Evolutionary conservation across 2,113 vertebrate genomes (phyloP), one percentile per base, ranked within the genome.

Genomic region (Austrofundulus limnaeus): DNA sequence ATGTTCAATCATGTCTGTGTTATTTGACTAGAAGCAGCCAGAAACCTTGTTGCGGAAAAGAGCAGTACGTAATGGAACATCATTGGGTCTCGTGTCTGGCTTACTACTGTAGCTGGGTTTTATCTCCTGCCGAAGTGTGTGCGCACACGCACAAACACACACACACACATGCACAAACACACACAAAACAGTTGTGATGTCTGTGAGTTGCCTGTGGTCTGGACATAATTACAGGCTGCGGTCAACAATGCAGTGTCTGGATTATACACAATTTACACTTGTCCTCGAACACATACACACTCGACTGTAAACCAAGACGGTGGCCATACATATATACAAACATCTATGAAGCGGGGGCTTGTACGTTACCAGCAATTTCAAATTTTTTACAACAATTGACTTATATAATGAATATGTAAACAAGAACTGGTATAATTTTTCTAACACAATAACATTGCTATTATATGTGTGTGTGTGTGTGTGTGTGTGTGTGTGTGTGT

Each of bases 51-150:
- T 84, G 87, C 63, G 58, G 84, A 82, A 84, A 84, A 87, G 77
- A 74, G 57, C 42, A 66, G 81, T 78, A 91, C 87, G 91, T 90
- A 90, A 92, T 91, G 92, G 91, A 92, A 92, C 88, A 88, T 91
- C 83, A 88, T 83, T 74, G 80, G 62, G 83, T 90, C 85, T 90
- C 68, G 70, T 88, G 89, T 88, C 89, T 91, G 89, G 85, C 80
- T 88, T 82, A 76, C 77, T 83, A 86, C 82, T 84, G 84, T 73
- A 69, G 77, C 82, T 83, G 82, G 62, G 85, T 86, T 90, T 88
- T 77, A 87, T 87, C 80, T 88, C 78, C 53, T 0, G 64, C 24
- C 75, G 54, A 78, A 75, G 61, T 64, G 25, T 48, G 42, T 45
- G 54, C 64, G 51, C 61, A 68, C 61, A 74, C 58, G 28, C 77